phyloP scores from a whole-genome alignment of 2,113 vertebrate species.

The Alectura lathami region DNA sequence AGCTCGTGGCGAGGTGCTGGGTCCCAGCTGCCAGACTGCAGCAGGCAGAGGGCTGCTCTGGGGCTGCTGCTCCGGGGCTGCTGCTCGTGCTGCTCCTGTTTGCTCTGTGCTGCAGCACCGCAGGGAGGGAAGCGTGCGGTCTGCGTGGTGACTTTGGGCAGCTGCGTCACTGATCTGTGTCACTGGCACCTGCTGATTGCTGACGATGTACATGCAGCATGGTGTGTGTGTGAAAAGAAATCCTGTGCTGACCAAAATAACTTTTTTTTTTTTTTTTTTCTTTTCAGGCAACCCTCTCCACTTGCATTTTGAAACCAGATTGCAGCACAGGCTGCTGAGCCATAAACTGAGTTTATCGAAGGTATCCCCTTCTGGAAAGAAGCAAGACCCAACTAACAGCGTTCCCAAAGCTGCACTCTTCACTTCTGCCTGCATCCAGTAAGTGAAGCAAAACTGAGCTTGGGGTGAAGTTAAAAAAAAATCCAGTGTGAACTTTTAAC shows the following conservation, averaged over 20 bases:
- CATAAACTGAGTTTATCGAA: slow-evolving; percentile 24
- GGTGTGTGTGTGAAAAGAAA: background rate
- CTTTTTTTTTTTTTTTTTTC: background rate
- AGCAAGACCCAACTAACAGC: background rate
- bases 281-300: slow-evolving; percentile 59
- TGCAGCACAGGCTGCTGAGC: background rate
- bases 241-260: background rate
- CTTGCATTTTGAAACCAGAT: slow-evolving; percentile 43
- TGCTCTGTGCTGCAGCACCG: accelerated
- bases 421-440: slow-evolving; percentile 27
- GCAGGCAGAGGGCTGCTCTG: background rate
- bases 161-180: background rate
- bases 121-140: no score
- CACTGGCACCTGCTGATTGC: no score
- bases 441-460: background rate
- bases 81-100: no score
- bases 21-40: no score
- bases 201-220: background rate
- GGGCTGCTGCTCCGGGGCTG: background rate
- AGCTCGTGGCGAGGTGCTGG: background rate
- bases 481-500: background rate
- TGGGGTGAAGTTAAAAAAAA: background rate
- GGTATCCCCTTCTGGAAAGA: slow-evolving; percentile 32
- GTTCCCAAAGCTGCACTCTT: background rate
- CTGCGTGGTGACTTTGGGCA: no score